Evolutionary conservation across 2,888 invertebrate species (phyloP), one percentile per base, ranked within the genome.

Genomic region (Pristionchus mayeri): DNA sequence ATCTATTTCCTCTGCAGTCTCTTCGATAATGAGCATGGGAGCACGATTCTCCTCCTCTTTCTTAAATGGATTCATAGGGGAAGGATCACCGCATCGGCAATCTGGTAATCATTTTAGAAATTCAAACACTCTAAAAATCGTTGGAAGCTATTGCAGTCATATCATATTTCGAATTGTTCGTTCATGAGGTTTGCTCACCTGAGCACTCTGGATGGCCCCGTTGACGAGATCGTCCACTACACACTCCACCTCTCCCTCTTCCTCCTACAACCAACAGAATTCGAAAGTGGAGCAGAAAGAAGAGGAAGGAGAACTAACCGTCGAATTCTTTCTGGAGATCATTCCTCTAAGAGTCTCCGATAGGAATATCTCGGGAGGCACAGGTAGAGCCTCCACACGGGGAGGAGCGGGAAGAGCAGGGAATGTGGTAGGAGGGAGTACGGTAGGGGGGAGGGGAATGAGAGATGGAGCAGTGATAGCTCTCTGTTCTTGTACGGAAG

Each of bases 1-100:
- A 37, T 50, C 40, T 24, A 84, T 30, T 24, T 84, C 84, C 30
- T 84, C 84, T 30, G 84, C 84, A 2, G 84, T 84, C 21, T 84
- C 84, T 27, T 84, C 84, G 16, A 84, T 84, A 27, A 84, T 84
- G 18, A 84, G 16, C 84, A 71, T 75, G 24, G 84, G 84, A 50
- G 84, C 40, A 7, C 54, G 71, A 34, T 50, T 50, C 54, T 27
- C 37, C 30, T 84, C 84, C 27, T 84, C 52, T 18, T 84, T 57
- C 71, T 84, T n/a, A 50, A 84, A 24, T 1, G 4, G n/a, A n/a
- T n/a, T n/a, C n/a, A n/a, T n/a, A n/a, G n/a, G n/a, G n/a, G n/a
- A n/a, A n/a, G n/a, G n/a, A n/a, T n/a, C n/a, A n/a, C n/a, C n/a
- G n/a, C n/a, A n/a, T n/a, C n/a, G n/a, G n/a, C n/a, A n/a, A n/a